A percentile compares a stretch with the other conserved stretches of the same genome.
Evolutionary conservation across 2,888 invertebrate genomes (phyloP).

Genomic region (Torymus aiolomorphi): DNA sequence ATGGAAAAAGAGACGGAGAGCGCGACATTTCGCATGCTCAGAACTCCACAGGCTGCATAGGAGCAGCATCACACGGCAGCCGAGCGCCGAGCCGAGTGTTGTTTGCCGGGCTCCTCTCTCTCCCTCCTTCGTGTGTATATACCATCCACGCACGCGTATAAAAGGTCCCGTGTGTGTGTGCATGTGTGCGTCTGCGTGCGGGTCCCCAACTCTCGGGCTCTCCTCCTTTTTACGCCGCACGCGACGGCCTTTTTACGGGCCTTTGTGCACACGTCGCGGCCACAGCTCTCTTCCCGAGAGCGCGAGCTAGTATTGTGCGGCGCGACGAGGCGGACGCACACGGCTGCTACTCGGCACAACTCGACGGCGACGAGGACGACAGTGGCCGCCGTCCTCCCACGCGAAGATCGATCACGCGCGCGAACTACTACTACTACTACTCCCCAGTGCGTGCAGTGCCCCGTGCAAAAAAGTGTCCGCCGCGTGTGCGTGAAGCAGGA

Average conservation of each 20-base stretch:
- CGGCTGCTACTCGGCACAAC: no score
- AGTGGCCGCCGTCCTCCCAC: no score
- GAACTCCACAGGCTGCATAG: constrained; percentile 73
- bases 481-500: no score
- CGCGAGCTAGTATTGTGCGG: not conserved
- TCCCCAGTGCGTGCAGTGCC: no score
- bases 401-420: no score
- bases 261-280: constrained; percentile 34
- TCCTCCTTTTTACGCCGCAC: not conserved
- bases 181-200: not conserved
- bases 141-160: not conserved
- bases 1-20: constrained; percentile 21
- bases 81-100: constrained; percentile 30
- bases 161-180: not conserved
- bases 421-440: no score
- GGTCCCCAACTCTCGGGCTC: not conserved
- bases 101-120: constrained; percentile 12
- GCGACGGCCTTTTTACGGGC: constrained; percentile 34
- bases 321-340: no score
- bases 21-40: constrained; percentile 75
- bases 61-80: constrained; percentile 54
- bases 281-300: not conserved
- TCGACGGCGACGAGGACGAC: no score
- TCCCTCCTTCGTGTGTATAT: not conserved
- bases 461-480: no score